Conservation (phyloP, 2,113 vertebrate genomes). For the Grallaria varia region DNA sequence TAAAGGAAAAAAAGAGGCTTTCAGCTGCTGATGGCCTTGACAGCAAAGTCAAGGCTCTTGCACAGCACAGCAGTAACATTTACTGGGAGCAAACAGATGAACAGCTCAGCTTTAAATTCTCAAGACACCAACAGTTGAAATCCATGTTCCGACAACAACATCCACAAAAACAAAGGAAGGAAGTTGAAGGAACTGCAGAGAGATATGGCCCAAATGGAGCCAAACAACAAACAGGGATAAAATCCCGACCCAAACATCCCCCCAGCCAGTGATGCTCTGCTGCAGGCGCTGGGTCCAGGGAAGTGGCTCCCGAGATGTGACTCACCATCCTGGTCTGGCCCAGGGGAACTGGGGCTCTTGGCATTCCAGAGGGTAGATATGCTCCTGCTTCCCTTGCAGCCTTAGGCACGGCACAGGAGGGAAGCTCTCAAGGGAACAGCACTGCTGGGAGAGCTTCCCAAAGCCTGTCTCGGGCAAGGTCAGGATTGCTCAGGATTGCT, state of each 20-base stretch:
- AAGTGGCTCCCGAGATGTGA: neutral
- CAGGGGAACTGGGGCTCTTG: neutral
- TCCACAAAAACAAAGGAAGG: conserved; percentile 20
- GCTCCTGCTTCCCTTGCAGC: neutral
- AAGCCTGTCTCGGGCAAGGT: neutral
- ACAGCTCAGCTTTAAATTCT: conserved; percentile 13
- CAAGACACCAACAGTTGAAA: neutral
- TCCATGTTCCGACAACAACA: neutral
- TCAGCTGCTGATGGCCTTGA: neutral
- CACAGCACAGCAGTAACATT: neutral
- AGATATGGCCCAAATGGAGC: neutral
- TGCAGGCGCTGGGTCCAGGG: neutral
- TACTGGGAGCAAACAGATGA: neutral
- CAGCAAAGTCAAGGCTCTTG: neutral
- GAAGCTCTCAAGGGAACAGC: neutral
- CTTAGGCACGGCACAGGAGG: neutral
- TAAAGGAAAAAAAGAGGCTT: neutral
- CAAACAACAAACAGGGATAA: neutral
- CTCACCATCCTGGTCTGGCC: neutral
- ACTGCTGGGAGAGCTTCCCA: neutral
- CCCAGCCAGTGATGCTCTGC: neutral
- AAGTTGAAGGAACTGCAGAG: conserved; percentile 20
- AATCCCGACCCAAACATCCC: neutral
- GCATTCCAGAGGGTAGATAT: neutral
- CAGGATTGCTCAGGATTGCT: neutral